A percentile compares a stretch with the other conserved stretches of the same genome.
These are phyloP conservation scores for Phorcus lineatus DNA, from an alignment of 2,888 invertebrate genomes.

Conservation along the genomic window DNA sequence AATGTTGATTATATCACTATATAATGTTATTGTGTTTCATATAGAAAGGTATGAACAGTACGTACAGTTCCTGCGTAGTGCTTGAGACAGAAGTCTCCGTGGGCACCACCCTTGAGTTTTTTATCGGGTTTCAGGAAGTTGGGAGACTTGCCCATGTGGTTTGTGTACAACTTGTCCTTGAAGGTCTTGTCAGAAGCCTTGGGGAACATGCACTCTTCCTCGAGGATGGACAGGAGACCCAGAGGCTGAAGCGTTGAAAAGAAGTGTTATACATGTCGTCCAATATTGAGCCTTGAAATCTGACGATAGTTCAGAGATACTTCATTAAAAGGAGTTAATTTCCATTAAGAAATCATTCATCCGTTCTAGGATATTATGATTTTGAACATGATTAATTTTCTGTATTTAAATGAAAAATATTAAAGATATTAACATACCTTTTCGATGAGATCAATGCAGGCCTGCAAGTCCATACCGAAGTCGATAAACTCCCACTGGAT, in stretches of 20 bases:
- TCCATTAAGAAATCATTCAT: no score
- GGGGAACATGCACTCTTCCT: slow-evolving; percentile 99
- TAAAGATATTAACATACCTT: slow-evolving; percentile 60
- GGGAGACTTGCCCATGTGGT: slow-evolving; percentile 94
- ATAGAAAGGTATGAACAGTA: no score
- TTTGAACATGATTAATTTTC: no score
- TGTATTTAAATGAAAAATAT: no score
- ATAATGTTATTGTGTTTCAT: no score
- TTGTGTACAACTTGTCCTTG: slow-evolving; percentile 98
- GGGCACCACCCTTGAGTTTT: slow-evolving; percentile 97
- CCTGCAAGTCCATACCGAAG: slow-evolving; percentile 93
- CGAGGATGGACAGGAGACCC: slow-evolving; percentile 99
- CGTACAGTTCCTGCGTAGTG: slow-evolving; percentile 99
- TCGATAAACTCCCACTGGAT: slow-evolving; percentile 97
- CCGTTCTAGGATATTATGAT: no score
- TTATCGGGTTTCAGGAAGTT: slow-evolving; percentile 78
- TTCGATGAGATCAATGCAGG: slow-evolving; percentile 89
- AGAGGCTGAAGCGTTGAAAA: slow-evolving; percentile 85
- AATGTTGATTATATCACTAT: no score
- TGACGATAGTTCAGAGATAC: no score
- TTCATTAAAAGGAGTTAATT: no score
- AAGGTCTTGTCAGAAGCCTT: slow-evolving; percentile 99
- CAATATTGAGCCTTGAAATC: no score
- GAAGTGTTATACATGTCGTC: background rate
- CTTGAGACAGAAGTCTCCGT: slow-evolving; percentile 91